Evolutionary conservation across 1,140 invertebrate species (phyloP), one percentile per base, ranked within the genome.

Genomic region (Nebria ingens): DNA sequence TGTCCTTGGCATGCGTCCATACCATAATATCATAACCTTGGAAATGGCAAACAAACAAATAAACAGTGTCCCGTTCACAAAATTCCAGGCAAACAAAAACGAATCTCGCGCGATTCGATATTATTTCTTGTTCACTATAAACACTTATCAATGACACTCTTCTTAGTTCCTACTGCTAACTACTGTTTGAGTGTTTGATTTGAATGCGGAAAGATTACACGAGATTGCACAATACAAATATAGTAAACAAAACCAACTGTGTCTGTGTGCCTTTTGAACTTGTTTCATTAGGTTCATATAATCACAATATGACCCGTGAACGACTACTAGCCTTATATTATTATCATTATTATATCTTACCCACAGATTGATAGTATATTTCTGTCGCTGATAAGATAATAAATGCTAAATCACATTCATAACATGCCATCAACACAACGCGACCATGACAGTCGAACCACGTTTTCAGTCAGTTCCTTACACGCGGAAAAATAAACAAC

Each of bases 11-110:
- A 38, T 42, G 19, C 12, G 29, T 40, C 53, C 20, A 54, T 19
- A 21, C 53, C 20, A 45, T 19, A 34, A 19, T 42, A 12, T 40
- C n/a, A n/a, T n/a, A n/a, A n/a, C n/a, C n/a, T n/a, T n/a, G n/a
- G n/a, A n/a, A n/a, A n/a, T n/a, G n/a, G n/a, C n/a, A 40, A 51
- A n/a, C 54, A 42, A 53, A 21, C 20, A 38, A 51, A 45, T 40
- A 55, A 58, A 3, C 9, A 45, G 17, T 21, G 19, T 19, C 19
- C 45, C n/a, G 19, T 50, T 17, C 21, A 51, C 6, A 51, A 22
- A 51, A 6, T 19, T 13, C 9, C 2, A 2, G 2, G 21, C 17
- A 51, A 51, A 51, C 19, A 51, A 51, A 51, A 51, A 45, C 3
- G 17, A 12, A 17, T 45, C 40, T 45, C 9, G 15, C 40, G 25